These are phyloP conservation scores for Metacarcinus magister DNA, from an alignment of 2,888 invertebrate species.

Conservation along the genomic window DNA sequence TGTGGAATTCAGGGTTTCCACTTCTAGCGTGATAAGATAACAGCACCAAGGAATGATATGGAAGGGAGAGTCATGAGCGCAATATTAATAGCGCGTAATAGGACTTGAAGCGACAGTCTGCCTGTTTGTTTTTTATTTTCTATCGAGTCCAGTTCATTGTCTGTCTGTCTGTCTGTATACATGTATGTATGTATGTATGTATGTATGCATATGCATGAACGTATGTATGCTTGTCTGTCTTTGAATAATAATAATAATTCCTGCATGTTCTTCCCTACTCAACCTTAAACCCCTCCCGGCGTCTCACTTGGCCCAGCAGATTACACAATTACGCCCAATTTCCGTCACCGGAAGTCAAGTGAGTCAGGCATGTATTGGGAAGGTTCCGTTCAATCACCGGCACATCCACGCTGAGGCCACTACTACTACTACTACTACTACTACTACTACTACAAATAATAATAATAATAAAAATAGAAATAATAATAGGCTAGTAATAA, in stretches of 20 bases:
- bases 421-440: conserved; percentile 26
- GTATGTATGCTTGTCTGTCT: no score
- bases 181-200: no score
- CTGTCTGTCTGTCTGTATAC: not conserved
- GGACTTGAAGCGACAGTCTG: not conserved
- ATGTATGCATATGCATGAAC: no score
- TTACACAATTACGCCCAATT: not conserved
- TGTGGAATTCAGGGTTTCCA: not conserved
- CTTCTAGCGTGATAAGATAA: not conserved
- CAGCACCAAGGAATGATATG: not conserved
- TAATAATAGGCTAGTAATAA: no score
- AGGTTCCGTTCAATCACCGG: not conserved
- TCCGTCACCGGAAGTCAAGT: conserved; percentile 1
- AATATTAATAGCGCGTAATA: not conserved
- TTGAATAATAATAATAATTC: no score
- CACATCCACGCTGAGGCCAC: not conserved
- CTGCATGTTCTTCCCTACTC: not conserved
- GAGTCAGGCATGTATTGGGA: not conserved
- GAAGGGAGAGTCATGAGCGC: not conserved
- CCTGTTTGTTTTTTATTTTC: not conserved
- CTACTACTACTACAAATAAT: not conserved
- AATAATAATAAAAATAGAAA: no score
- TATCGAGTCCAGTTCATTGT: not conserved
- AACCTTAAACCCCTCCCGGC: not conserved
- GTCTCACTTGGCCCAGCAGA: not conserved